A percentile compares a stretch with the other conserved stretches of the same genome.
Conservation (phyloP, 2,888 invertebrate genomes). For the Entomobrya proxima region DNA sequence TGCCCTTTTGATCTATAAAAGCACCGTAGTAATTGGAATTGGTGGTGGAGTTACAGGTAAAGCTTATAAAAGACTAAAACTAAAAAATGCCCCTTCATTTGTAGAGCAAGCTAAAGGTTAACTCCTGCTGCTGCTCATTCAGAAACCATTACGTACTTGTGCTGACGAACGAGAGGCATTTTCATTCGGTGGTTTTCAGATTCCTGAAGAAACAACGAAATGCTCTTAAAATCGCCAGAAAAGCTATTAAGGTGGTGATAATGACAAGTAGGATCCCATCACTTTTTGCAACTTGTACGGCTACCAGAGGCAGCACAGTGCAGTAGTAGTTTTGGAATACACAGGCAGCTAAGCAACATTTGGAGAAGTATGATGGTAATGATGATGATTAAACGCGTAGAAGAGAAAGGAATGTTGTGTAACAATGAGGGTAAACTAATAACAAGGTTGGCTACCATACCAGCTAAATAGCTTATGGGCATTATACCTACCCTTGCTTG, state of each 20-base stretch:
- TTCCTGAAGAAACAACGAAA: slow-evolving; percentile 38
- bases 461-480: background rate
- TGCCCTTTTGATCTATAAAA: slow-evolving; percentile 39
- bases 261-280: background rate
- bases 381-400: background rate
- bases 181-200: slow-evolving; percentile 26
- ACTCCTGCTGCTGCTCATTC: background rate
- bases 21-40: slow-evolving; percentile 17
- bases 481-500: background rate
- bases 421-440: background rate
- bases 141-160: background rate
- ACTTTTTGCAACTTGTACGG: background rate
- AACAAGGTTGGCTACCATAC: background rate
- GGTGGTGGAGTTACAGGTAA: too few species aligned
- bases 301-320: background rate
- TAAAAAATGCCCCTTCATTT: too few species aligned
- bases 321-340: background rate
- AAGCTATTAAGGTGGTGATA: background rate
- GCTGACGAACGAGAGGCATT: background rate
- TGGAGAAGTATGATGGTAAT: background rate
- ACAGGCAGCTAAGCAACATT: too few species aligned
- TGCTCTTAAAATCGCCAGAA: slow-evolving; percentile 22
- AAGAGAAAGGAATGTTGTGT: slow-evolving; percentile 14
- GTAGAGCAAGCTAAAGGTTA: too few species aligned
- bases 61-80: too few species aligned